These are phyloP conservation scores for Scomber japonicus DNA, from an alignment of 2,113 vertebrate genomes.

Conservation along the genomic window DNA sequence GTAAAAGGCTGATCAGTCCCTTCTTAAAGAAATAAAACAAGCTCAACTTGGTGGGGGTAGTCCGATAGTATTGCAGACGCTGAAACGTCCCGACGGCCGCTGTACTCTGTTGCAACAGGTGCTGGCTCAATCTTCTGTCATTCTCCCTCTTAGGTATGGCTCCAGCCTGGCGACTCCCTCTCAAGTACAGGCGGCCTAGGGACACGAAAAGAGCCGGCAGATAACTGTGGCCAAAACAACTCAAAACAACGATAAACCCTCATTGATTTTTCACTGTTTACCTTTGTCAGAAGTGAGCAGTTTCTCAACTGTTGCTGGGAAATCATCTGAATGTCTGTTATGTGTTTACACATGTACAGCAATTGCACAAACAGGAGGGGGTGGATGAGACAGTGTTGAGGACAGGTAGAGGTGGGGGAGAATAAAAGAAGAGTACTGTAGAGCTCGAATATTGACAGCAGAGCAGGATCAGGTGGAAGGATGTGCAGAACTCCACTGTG, in stretches of 20 bases:
- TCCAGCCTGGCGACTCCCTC: too few relatives aligned
- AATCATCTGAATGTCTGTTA: slow-evolving; percentile 14
- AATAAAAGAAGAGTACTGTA: slow-evolving; percentile 52
- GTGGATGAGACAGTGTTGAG: not conserved
- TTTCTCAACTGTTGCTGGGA: slow-evolving; percentile 69
- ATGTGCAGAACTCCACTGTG: slow-evolving; percentile 58
- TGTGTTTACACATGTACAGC: slow-evolving; percentile 4
- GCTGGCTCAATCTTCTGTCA: too few relatives aligned
- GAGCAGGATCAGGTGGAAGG: slow-evolving; percentile 20
- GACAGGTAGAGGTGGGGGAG: not conserved
- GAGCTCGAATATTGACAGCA: not conserved
- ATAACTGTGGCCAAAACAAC: too few relatives aligned
- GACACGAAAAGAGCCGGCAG: too few relatives aligned
- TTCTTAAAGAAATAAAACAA: too few relatives aligned
- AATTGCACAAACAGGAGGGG: not conserved
- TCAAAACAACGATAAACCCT: not conserved
- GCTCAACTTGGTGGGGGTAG: too few relatives aligned
- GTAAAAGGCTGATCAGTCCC: too few relatives aligned
- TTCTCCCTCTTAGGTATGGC: too few relatives aligned
- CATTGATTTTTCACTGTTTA: slow-evolving; percentile 66
- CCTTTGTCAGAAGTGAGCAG: not conserved
- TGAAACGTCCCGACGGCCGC: too few relatives aligned
- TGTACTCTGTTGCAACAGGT: too few relatives aligned
- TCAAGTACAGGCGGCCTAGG: too few relatives aligned
- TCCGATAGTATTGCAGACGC: too few relatives aligned